A percentile compares a stretch with the other conserved stretches of the same genome.
Evolutionary conservation across 2,113 vertebrate species (phyloP).

Genomic region (Otus sunia): DNA sequence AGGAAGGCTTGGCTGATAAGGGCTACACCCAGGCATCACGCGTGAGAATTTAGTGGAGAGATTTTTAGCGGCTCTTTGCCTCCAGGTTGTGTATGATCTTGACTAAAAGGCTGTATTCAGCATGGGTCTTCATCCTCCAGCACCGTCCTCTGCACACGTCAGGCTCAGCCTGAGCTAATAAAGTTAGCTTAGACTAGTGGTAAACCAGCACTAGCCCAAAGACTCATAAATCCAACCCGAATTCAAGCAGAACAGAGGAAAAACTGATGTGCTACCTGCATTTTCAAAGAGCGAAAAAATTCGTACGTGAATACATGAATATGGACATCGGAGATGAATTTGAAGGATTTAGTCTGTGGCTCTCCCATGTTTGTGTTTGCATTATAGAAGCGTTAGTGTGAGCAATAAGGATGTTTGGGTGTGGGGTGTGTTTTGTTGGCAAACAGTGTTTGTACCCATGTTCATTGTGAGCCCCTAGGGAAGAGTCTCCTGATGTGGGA

Average conservation of each 20-base stretch:
- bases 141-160: rapidly evolving
- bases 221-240: neutral
- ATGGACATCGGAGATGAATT: neutral
- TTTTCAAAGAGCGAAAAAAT: neutral
- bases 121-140: neutral
- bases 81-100: neutral
- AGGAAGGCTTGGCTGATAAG: neutral
- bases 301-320: neutral
- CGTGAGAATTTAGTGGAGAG: rapidly evolving
- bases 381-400: neutral
- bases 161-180: neutral
- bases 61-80: neutral
- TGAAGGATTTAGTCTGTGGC: neutral
- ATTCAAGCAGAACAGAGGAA: neutral
- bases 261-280: neutral
- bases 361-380: neutral
- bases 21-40: rapidly evolving
- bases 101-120: neutral
- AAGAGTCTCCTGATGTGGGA: neutral
- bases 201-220: neutral
- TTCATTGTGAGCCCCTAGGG: neutral
- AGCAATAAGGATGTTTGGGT: neutral
- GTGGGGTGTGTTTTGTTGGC: neutral
- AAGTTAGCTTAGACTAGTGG: neutral
- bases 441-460: neutral